Conservation (phyloP, 2,113 vertebrate genomes). For the Naja naja region DNA sequence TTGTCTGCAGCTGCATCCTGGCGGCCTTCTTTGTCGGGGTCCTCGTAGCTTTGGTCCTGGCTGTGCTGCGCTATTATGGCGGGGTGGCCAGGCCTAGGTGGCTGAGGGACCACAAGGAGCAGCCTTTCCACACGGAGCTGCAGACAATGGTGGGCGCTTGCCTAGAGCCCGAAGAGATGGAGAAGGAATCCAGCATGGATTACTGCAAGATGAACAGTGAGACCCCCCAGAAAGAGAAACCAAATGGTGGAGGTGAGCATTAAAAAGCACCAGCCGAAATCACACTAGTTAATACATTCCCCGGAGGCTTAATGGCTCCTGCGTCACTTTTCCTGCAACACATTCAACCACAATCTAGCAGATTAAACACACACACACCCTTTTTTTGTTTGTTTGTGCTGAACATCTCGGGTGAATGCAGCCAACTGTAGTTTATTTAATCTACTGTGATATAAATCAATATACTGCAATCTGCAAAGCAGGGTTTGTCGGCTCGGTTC, state of each 20-base stretch:
- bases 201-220: not conserved
- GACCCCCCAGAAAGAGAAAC: fast-evolving
- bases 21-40: fast-evolving
- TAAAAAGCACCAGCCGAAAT: not conserved
- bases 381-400: not conserved
- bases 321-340: not conserved
- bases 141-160: constrained; percentile 18
- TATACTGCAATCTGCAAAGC: not conserved
- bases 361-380: not conserved
- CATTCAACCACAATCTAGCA: not conserved
- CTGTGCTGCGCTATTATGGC: fast-evolving
- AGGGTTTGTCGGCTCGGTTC: not conserved
- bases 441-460: not conserved
- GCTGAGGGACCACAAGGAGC: not conserved
- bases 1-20: constrained; percentile 15
- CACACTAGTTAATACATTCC: not conserved
- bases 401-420: not conserved
- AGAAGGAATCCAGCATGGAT: fast-evolving
- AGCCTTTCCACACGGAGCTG: constrained; percentile 26
- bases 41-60: constrained; percentile 15
- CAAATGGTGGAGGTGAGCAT: not conserved
- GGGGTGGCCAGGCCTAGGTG: fast-evolving
- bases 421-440: not conserved
- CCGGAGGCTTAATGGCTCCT: not conserved
- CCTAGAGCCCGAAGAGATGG: not conserved